phyloP scores from a whole-genome alignment of 2,888 invertebrate genomes.

The Aplocera efformata region DNA sequence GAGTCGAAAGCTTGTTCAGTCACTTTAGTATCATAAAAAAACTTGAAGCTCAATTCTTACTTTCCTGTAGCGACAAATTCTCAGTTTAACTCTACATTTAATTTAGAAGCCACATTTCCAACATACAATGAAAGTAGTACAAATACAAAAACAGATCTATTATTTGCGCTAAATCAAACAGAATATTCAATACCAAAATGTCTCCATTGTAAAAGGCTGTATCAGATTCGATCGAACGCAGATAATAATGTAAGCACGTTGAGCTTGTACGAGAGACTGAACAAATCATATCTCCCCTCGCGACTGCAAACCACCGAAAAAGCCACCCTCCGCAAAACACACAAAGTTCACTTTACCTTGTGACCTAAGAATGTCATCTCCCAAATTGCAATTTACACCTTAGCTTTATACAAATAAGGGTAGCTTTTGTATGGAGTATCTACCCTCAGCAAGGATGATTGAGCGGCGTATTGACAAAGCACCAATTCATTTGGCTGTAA shows the following conservation, averaged over 20 bases:
- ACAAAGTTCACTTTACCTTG: conserved; percentile 1
- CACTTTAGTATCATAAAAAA: too few species aligned
- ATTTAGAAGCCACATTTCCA: too few species aligned
- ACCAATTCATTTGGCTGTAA: conserved; percentile 24
- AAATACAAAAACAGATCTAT: too few species aligned
- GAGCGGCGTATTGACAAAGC: conserved; percentile 24
- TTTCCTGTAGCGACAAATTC: too few species aligned
- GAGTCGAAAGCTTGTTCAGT: too few species aligned
- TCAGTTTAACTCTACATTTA: too few species aligned
- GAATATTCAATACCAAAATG: too few species aligned
- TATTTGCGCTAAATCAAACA: too few species aligned
- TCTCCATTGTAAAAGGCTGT: not conserved
- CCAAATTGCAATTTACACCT: conserved; percentile 10
- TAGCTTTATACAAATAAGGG: conserved; percentile 5
- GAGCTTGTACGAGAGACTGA: conserved; percentile 21
- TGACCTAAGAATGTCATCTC: not conserved
- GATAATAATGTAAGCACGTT: conserved; percentile 7
- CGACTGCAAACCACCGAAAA: too few species aligned
- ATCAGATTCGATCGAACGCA: conserved; percentile 1
- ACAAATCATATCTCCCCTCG: conserved; percentile 20
- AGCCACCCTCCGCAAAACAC: too few species aligned
- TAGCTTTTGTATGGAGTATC: conserved; percentile 7
- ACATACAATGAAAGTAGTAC: too few species aligned
- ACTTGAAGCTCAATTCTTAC: too few species aligned
- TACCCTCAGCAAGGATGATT: conserved; percentile 20